Base-by-base conservation (phyloP, 2,113 vertebrate genomes). In the Phyllopteryx taeniolatus region DNA sequence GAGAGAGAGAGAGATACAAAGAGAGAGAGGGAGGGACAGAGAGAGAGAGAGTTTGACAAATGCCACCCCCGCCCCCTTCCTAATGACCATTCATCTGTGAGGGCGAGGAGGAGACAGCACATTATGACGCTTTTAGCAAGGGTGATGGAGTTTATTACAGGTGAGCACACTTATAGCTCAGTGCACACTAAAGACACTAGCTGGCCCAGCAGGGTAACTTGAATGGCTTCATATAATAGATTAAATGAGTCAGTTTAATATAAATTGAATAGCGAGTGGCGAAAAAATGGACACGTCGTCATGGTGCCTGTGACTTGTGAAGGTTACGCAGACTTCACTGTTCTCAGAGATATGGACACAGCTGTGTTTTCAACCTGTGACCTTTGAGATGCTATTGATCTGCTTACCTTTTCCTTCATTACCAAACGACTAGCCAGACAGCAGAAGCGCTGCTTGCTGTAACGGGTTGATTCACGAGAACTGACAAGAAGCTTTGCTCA, bases 41-140 rank as follows among this genome's bases (percentile, higher is more conserved):
- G 31, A 22, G 43, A 60, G 27, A 68, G n/a, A 35, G 9, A 61
- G 59, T 9, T 31, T 51, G 78, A 78, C 22, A 67, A 77, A 73
- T 13, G 20, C 44, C 22, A 4, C n/a, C 57, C 59, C 22, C 20
- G 2, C 67, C 78, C 19, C 65, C 66, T 47, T 74, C 70, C 70
- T 79, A 82, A 86, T 85, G 80, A 81, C 60, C 68, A 51, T 67
- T 79, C 64, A 53, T 81, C 77, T 82, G 78, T 61, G 68, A 75
- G 77, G 79, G 81, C 79, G 73, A 83, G 78, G 75, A 67, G 73
- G 77, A 79, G 75, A 71, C 14, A 31, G 79, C 66, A 72, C 83
- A 87, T 85, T 82, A 85, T 31, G 1, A 67, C 3, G 54, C 84
- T 89, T 85, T 89, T 78, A 80, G 81, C 67, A 72, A 0, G 67